A percentile compares a stretch with the other conserved stretches of the same genome.
Evolutionary conservation across 1,140 invertebrate genomes (phyloP).

Genomic region (Brachystomella parvula): DNA sequence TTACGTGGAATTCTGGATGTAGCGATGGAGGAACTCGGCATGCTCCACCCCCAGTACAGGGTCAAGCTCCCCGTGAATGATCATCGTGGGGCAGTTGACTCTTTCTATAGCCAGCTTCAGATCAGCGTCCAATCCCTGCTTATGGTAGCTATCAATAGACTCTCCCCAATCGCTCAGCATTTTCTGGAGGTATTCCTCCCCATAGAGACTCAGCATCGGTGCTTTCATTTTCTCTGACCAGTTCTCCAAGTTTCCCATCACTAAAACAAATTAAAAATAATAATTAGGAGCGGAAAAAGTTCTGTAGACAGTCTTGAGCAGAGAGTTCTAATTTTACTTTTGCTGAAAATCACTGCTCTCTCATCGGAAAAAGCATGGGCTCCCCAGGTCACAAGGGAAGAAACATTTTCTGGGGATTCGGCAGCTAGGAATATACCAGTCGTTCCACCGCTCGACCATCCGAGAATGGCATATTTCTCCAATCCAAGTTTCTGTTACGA

Average conservation of each 20-base stretch:
- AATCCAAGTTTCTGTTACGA: neutral
- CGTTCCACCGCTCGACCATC: slow-evolving; percentile 84
- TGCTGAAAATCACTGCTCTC: slow-evolving; percentile 57
- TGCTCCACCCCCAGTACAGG: slow-evolving; percentile 64
- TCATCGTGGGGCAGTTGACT: slow-evolving; percentile 63
- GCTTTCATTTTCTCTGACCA: slow-evolving; percentile 73
- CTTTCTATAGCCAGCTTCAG: slow-evolving; percentile 56
- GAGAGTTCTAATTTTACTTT: slow-evolving; percentile 48
- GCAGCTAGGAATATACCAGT: slow-evolving; percentile 65
- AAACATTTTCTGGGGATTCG: slow-evolving; percentile 55
- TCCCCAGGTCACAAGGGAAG: slow-evolving; percentile 70
- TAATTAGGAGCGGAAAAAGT: slow-evolving; percentile 9
- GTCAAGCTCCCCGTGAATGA: slow-evolving; percentile 75
- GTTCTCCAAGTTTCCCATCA: slow-evolving; percentile 56
- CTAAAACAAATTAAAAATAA: slow-evolving; percentile 38
- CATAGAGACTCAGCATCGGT: slow-evolving; percentile 65
- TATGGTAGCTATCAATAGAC: slow-evolving; percentile 43
- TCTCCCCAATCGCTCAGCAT: slow-evolving; percentile 69
- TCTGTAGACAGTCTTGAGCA: neutral
- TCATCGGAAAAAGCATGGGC: slow-evolving; percentile 64
- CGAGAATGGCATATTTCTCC: slow-evolving; percentile 60
- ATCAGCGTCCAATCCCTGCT: slow-evolving; percentile 40
- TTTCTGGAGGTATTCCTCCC: slow-evolving; percentile 59
- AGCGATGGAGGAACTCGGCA: slow-evolving; percentile 57
- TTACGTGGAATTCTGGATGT: slow-evolving; percentile 59